Evolutionary conservation across 2,888 invertebrate species (phyloP).

Genomic region (Corbicula japonica): DNA sequence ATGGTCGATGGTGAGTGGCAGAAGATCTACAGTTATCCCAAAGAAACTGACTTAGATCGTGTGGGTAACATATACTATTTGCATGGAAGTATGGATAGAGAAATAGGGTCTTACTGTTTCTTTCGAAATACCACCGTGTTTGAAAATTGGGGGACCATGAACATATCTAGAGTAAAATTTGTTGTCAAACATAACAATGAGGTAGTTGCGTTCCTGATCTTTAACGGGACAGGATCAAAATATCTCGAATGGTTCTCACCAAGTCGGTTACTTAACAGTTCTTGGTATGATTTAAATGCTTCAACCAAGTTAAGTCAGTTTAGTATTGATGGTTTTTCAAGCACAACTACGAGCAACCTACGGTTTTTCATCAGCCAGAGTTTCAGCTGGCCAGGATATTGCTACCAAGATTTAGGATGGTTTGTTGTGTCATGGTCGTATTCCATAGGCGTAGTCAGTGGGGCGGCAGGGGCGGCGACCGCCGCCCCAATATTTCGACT

Average conservation of each 20-base stretch:
- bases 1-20: no score
- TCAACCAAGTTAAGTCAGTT: neutral
- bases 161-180: neutral
- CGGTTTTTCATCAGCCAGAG: neutral
- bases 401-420: neutral
- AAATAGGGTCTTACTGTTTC: no score
- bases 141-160: neutral
- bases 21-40: no score
- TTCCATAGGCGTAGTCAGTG: no score
- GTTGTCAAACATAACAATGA: neutral
- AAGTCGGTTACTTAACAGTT: neutral
- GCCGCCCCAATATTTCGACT: no score
- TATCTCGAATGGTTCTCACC: neutral
- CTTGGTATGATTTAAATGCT: neutral
- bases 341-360: neutral
- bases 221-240: neutral
- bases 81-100: no score
- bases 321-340: slow-evolving; percentile 4
- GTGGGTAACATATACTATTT: no score
- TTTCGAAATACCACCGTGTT: no score
- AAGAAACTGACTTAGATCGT: no score
- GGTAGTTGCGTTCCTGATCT: slow-evolving; percentile 1
- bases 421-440: neutral
- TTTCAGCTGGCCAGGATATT: neutral
- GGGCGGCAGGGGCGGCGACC: no score